Conservation (phyloP, 2,113 vertebrate genomes). For the Notothenia coriiceps region DNA sequence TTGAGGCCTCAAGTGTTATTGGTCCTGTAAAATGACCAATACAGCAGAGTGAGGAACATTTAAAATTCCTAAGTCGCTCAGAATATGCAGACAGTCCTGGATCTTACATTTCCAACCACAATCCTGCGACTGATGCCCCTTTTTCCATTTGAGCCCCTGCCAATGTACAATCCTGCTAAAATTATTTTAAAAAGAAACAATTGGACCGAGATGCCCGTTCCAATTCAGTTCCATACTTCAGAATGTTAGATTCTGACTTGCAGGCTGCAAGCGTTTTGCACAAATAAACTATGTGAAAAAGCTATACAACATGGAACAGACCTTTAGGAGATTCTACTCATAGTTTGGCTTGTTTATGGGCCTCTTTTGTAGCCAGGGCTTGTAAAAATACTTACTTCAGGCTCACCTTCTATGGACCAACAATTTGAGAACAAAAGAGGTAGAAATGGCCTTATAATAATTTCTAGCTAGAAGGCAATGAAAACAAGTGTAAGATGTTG, state of each 20-base stretch:
- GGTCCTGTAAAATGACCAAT: conserved; percentile 39
- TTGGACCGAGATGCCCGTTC: conserved; percentile 40
- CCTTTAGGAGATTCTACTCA: neutral
- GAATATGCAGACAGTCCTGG: conserved; percentile 47
- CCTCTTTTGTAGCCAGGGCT: conserved; percentile 17
- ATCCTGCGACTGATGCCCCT: conserved; percentile 51
- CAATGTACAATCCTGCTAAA: conserved; percentile 48
- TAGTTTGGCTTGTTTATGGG: conserved; percentile 14
- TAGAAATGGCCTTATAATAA: neutral
- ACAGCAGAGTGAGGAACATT: conserved; percentile 24
- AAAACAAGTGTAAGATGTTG: neutral
- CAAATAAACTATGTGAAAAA: conserved; percentile 46
- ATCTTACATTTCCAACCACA: conserved; percentile 66
- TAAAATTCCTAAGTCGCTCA: conserved; percentile 22
- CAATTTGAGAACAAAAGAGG: neutral
- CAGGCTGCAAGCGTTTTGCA: conserved; percentile 33
- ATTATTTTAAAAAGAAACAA: conserved; percentile 22
- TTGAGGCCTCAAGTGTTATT: conserved; percentile 3
- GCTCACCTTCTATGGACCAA: neutral
- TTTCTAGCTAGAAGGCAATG: neutral
- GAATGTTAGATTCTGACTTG: conserved; percentile 40
- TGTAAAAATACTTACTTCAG: conserved; percentile 6
- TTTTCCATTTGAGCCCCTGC: conserved; percentile 57
- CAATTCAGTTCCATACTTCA: conserved; percentile 41
- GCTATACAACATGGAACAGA: conserved; percentile 16